Percentiles rank a stretch among this genome's conserved stretches.
phyloP scores from a whole-genome alignment of 2,797 vertebrate genomes.

The Picus viridis region DNA sequence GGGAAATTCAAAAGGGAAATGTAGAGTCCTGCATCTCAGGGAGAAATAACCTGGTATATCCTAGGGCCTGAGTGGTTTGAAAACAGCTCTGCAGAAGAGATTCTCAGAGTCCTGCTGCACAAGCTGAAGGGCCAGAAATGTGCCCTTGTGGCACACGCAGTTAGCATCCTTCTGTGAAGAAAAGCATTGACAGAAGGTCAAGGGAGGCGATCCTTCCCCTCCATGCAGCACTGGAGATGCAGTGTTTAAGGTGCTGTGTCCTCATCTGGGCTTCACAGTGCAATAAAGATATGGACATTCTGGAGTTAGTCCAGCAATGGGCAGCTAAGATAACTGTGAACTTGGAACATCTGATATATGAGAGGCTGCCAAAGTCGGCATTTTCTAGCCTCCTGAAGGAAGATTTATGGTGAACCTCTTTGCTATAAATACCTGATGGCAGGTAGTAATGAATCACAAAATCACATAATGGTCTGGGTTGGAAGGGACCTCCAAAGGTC shows the following conservation, averaged over 20 bases:
- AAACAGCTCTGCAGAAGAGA: not conserved
- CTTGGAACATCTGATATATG: fast-evolving
- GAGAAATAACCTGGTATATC: not conserved
- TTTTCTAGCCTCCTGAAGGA: not conserved
- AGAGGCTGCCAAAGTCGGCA: not conserved
- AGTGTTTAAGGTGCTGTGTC: not conserved
- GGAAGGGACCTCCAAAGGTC: too few species aligned
- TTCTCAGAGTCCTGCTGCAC: not conserved
- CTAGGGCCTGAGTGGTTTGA: not conserved
- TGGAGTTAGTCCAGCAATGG: not conserved
- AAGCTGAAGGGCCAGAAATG: not conserved
- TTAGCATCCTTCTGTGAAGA: not conserved
- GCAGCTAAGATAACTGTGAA: not conserved
- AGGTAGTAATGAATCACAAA: not conserved
- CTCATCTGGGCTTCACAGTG: not conserved
- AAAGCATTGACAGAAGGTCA: not conserved
- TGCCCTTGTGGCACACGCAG: not conserved
- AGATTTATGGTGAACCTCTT: not conserved
- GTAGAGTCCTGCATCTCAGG: not conserved
- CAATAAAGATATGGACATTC: not conserved
- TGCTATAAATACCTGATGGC: not conserved
- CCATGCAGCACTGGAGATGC: not conserved
- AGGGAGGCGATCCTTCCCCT: not conserved
- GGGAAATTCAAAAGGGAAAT: not conserved
- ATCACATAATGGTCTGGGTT: too few species aligned